Percentiles rank a stretch among this genome's conserved stretches.
Conservation (phyloP, 2,113 vertebrate genomes). For the Brachionichthys hirsutus region DNA sequence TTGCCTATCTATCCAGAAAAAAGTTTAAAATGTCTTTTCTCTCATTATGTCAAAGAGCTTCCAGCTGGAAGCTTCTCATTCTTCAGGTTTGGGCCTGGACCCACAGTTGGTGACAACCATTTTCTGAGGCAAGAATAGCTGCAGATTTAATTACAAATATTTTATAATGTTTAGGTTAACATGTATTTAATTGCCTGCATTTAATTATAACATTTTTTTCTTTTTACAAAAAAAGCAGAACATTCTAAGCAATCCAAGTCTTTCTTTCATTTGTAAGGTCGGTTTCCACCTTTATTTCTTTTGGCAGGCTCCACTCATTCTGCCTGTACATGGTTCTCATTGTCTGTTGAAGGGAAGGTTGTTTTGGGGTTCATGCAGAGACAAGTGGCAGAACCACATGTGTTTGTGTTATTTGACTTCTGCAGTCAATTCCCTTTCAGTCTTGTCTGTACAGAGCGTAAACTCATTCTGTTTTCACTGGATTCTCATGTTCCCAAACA, state of each 20-base stretch:
- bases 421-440: slow-evolving; percentile 44
- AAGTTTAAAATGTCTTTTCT: too few relatives aligned
- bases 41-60: too few relatives aligned
- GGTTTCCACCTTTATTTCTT: slow-evolving; percentile 59
- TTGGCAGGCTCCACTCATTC: slow-evolving; percentile 55
- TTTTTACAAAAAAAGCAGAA: slow-evolving; percentile 20
- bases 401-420: slow-evolving; percentile 39
- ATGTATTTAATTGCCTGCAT: too few relatives aligned
- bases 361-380: slow-evolving; percentile 57
- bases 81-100: too few relatives aligned
- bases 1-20: too few relatives aligned
- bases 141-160: too few relatives aligned
- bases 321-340: slow-evolving; percentile 61
- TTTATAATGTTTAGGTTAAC: too few relatives aligned
- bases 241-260: slow-evolving; percentile 2
- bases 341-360: slow-evolving; percentile 49
- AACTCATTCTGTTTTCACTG: slow-evolving; percentile 27
- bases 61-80: too few relatives aligned
- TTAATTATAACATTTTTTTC: too few relatives aligned
- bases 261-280: slow-evolving; percentile 54
- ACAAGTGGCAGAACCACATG: slow-evolving; percentile 66
- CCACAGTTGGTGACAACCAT: too few relatives aligned
- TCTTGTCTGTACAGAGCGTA: slow-evolving; percentile 17
- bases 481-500: slow-evolving; percentile 45
- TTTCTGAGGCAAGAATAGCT: too few relatives aligned